phyloP scores from a whole-genome alignment of 2,797 vertebrate genomes.

The Picus viridis region DNA sequence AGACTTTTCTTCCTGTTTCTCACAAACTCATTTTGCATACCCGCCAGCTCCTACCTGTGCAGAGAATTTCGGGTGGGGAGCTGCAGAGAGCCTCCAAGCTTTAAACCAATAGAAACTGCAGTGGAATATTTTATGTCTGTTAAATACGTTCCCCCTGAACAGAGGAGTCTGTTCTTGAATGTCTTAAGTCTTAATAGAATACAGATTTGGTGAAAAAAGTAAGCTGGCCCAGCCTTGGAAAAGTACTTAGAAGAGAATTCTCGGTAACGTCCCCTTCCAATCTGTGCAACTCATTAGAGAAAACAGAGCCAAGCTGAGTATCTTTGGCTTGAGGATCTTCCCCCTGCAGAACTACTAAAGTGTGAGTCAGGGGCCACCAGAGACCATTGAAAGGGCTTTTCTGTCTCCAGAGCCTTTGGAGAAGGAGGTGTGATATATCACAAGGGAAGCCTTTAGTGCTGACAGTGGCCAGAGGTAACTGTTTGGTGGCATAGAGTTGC shows the following conservation, averaged over 20 bases:
- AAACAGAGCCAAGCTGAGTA: conserved; percentile 41
- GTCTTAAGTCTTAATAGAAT: conserved; percentile 44
- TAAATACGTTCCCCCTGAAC: conserved; percentile 24
- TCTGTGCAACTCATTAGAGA: conserved; percentile 59
- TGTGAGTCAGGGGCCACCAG: conserved; percentile 32
- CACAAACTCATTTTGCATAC: conserved; percentile 39
- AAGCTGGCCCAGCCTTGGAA: conserved; percentile 58
- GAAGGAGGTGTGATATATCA: background rate
- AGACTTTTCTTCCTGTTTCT: conserved; percentile 62
- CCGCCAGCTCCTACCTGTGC: conserved; percentile 48
- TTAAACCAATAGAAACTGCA: background rate
- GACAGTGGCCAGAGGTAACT: background rate
- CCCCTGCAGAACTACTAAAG: conserved; percentile 1
- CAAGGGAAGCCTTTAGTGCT: background rate
- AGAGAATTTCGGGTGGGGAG: background rate
- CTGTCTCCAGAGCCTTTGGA: conserved; percentile 22
- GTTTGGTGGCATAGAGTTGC: background rate
- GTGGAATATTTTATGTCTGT: conserved; percentile 17
- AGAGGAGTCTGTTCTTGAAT: conserved; percentile 47
- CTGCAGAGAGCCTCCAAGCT: background rate
- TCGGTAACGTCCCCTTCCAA: background rate
- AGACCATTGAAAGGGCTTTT: conserved; percentile 37
- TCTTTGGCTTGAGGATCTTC: conserved; percentile 57
- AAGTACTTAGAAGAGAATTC: conserved; percentile 58
- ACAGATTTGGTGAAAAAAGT: conserved; percentile 33